Conservation (phyloP, 2,888 invertebrate genomes). For the Himalopsyche kuldschensis region DNA sequence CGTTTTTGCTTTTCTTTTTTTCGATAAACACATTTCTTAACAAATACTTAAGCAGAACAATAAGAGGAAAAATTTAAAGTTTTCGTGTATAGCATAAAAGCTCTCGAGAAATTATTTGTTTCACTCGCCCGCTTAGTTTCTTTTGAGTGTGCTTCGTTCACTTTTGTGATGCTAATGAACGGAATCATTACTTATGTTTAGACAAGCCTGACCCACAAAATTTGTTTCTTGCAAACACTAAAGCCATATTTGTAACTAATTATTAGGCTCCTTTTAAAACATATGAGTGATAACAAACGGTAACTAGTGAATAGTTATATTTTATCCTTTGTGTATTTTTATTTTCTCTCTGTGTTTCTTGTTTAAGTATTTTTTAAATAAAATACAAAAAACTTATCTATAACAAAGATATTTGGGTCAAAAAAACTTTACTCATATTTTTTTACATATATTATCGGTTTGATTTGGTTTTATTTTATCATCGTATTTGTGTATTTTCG, state of each 20-base stretch:
- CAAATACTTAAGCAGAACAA: background rate
- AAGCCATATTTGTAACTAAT: background rate
- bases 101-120: background rate
- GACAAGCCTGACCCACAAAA: background rate
- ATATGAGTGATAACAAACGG: background rate
- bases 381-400: too few species aligned
- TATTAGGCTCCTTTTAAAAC: background rate
- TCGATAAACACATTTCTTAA: background rate
- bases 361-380: too few species aligned
- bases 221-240: background rate
- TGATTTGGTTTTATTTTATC: too few species aligned
- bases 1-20: background rate
- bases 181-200: background rate
- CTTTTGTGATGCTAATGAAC: background rate
- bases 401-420: too few species aligned
- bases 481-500: too few species aligned
- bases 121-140: background rate
- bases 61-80: background rate
- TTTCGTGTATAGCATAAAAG: background rate
- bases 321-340: too few species aligned
- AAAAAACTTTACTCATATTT: too few species aligned
- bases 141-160: background rate
- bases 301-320: too few species aligned
- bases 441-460: too few species aligned
- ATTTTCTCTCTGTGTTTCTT: too few species aligned